These are phyloP conservation scores for Synaphobranchus kaupii DNA, from an alignment of 2,797 vertebrate species.

Conservation along the genomic window DNA sequence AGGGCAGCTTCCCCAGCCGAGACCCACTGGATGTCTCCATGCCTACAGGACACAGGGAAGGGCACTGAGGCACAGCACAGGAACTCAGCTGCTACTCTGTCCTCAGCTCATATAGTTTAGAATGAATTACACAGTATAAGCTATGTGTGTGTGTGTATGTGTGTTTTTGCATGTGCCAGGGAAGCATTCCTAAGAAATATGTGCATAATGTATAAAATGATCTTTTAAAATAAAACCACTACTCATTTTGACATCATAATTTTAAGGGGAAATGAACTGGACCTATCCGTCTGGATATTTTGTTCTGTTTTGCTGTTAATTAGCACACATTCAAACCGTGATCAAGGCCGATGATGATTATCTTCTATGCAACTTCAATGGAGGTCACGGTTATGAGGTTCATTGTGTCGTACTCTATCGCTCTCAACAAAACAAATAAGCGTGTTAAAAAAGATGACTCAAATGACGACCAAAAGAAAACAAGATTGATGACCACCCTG, in stretches of 20 bases:
- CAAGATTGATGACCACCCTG: slow-evolving; percentile 57
- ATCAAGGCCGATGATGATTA: background rate
- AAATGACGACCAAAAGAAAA: slow-evolving; percentile 47
- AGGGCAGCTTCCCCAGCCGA: slow-evolving; percentile 71
- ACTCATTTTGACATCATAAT: background rate
- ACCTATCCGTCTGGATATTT: background rate
- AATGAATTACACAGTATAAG: background rate
- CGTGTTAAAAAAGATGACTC: background rate
- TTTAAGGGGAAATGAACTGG: background rate
- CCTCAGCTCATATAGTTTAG: background rate
- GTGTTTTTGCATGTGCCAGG: background rate
- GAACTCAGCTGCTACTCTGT: background rate
- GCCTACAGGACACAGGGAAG: slow-evolving; percentile 60
- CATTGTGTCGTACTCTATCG: background rate
- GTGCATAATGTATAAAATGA: background rate
- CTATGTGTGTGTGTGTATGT: background rate
- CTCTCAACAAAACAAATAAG: background rate
- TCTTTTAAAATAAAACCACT: background rate
- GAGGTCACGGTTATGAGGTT: background rate
- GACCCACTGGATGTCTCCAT: slow-evolving; percentile 76
- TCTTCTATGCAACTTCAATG: background rate
- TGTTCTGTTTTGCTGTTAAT: background rate
- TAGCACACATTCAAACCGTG: background rate
- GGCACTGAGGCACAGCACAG: slow-evolving; percentile 18
- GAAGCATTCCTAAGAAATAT: background rate